These are phyloP conservation scores for chimpanzee (Pan troglodytes) DNA, from an alignment of 2,113 vertebrate species.

Conservation along the genomic window DNA sequence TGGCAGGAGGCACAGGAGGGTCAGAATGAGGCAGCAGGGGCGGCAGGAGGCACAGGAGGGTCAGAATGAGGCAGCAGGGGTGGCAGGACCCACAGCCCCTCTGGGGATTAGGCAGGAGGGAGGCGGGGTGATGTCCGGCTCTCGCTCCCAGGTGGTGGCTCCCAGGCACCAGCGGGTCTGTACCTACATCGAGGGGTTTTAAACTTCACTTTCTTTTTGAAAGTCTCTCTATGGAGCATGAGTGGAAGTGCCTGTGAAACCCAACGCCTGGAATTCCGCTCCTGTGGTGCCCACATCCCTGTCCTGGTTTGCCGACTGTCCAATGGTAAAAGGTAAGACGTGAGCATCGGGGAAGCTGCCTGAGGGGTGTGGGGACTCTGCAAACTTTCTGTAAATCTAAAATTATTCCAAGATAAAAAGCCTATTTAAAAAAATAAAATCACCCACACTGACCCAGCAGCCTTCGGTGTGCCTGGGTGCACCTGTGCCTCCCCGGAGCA, in stretches of 20 bases:
- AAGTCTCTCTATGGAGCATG: fast-evolving
- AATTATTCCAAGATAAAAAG: background rate
- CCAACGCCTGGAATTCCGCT: fast-evolving
- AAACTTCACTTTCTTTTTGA: background rate
- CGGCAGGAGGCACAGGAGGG: background rate
- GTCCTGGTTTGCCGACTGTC: fast-evolving
- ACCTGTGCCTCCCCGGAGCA: background rate
- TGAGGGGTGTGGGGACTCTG: fast-evolving
- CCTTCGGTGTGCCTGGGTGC: too few relatives aligned
- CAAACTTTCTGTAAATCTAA: background rate
- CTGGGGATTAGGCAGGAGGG: background rate
- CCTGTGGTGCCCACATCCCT: fast-evolving
- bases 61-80: background rate
- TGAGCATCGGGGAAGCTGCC: fast-evolving
- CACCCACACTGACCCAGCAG: too few relatives aligned
- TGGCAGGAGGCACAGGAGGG: background rate
- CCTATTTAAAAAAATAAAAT: background rate
- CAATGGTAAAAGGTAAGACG: fast-evolving
- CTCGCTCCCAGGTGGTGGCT: too few relatives aligned
- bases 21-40: background rate
- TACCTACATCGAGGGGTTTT: too few relatives aligned
- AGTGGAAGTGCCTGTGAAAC: fast-evolving
- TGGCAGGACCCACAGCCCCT: background rate
- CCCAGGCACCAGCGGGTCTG: background rate
- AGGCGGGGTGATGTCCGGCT: too few relatives aligned